These are phyloP conservation scores for Tachina lurida DNA, from an alignment of 2,888 invertebrate species.

Conservation along the genomic window DNA sequence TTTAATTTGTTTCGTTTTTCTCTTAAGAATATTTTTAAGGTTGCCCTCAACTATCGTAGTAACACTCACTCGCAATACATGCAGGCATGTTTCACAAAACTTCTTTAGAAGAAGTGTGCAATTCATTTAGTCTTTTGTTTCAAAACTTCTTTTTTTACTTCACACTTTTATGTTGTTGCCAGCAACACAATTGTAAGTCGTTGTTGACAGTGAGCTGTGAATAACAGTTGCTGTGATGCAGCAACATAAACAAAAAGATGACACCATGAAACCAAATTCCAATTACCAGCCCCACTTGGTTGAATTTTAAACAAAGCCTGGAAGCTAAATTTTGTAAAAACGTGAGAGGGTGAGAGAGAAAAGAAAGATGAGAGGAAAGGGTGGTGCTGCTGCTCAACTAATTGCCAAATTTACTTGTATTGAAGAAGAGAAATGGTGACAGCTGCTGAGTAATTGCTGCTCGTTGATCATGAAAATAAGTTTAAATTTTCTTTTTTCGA, in stretches of 20 bases:
- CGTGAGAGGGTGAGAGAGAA: not conserved
- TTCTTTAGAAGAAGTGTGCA: slow-evolving; percentile 27
- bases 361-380: not conserved
- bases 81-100: slow-evolving; percentile 6
- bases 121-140: slow-evolving; percentile 46
- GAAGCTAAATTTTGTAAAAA: slow-evolving; percentile 13
- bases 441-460: too few species aligned
- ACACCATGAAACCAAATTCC: slow-evolving; percentile 14
- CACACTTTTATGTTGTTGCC: not conserved
- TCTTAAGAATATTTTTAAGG: not conserved
- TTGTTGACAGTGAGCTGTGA: slow-evolving; percentile 38
- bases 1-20: slow-evolving; percentile 28
- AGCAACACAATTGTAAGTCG: slow-evolving; percentile 2
- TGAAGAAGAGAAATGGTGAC: too few species aligned
- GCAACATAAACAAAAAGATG: slow-evolving; percentile 30
- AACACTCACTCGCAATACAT: slow-evolving; percentile 17
- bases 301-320: slow-evolving; percentile 15
- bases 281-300: slow-evolving; percentile 27
- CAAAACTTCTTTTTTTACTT: not conserved
- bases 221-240: slow-evolving; percentile 30
- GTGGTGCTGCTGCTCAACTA: not conserved
- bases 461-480: too few species aligned
- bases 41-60: slow-evolving; percentile 30
- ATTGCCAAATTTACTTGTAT: too few species aligned
- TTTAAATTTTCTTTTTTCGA: too few species aligned